Conservation (phyloP, 2,797 vertebrate genomes). For the Halcyon badia region DNA sequence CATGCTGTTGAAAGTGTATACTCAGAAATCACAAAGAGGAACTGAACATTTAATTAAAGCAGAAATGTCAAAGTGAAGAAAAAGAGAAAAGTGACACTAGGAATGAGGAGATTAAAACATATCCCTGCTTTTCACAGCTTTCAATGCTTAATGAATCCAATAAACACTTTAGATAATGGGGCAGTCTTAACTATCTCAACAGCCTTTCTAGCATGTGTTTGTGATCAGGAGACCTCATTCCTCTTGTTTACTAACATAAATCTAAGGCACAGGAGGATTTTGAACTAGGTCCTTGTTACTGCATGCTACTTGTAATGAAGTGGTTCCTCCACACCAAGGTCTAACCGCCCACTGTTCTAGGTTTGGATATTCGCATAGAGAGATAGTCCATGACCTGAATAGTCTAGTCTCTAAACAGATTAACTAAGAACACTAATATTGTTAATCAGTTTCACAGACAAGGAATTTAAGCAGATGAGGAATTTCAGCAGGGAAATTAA, state of each 20-base stretch:
- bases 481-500: not conserved
- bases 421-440: not conserved
- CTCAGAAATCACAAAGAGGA: not conserved
- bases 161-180: conserved; percentile 15
- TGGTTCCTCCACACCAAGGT: not conserved
- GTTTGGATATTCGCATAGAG: not conserved
- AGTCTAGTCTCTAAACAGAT: not conserved
- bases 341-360: not conserved
- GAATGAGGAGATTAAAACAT: not conserved
- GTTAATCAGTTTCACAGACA: not conserved
- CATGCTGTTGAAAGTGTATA: not conserved
- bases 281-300: not conserved
- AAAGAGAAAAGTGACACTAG: not conserved
- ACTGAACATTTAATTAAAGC: conserved; percentile 3
- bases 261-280: not conserved
- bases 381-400: not conserved
- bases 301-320: not conserved
- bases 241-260: not conserved
- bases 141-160: not conserved
- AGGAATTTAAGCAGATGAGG: not conserved
- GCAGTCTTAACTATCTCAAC: not conserved
- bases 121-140: not conserved
- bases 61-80: not conserved
- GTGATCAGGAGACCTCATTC: not conserved
- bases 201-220: not conserved